Evolutionary conservation across 1,140 invertebrate species (phyloP), one percentile per base, ranked within the genome.

Genomic region (Euura lappo): DNA sequence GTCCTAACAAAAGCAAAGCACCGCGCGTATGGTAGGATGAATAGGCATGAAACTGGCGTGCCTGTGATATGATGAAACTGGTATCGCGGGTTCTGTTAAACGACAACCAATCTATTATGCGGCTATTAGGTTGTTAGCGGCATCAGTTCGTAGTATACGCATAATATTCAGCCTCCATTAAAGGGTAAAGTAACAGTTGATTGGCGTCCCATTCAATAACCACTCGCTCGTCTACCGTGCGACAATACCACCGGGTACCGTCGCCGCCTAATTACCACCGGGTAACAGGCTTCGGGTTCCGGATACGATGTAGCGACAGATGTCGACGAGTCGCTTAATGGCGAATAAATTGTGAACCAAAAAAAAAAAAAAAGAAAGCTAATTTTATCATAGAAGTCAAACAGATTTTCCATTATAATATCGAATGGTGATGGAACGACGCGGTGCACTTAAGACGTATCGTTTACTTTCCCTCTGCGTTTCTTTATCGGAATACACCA

Each of bases 381-480:
- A 0, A 8, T 60, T n/a, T n/a, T 60, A n/a, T 0, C 51, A 60
- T 11, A 60, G 13, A n/a, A 60, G 66, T 28, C 73, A 74, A 73
- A 78, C 75, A 80, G 71, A 69, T 51, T 11, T 75, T 76, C 75
- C 79, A 82, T 82, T 80, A 82, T 79, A 79, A 80, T 80, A 82
- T 77, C 76, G 79, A 78, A 77, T 79, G 79, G 77, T 77, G 78
- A 79, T 79, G 69, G 45, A 44, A 47, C 44, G 77, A 74, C 75
- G 28, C 28, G 77, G 45, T 78, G 81, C 81, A 85, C 83, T 85
- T 83, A 83, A 78, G 77, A 72, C 78, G 83, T 85, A 85, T 85
- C 84, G 77, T 75, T 85, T 85, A 83, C 82, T 79, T 80, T 77
- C 79, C 81, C 78, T 77, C 78, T 82, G 79, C 76, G 74, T 28